A percentile compares a stretch with the other conserved stretches of the same genome.
Evolutionary conservation across 2,113 vertebrate species (phyloP).

Genomic region (Siphamia tubifer): DNA sequence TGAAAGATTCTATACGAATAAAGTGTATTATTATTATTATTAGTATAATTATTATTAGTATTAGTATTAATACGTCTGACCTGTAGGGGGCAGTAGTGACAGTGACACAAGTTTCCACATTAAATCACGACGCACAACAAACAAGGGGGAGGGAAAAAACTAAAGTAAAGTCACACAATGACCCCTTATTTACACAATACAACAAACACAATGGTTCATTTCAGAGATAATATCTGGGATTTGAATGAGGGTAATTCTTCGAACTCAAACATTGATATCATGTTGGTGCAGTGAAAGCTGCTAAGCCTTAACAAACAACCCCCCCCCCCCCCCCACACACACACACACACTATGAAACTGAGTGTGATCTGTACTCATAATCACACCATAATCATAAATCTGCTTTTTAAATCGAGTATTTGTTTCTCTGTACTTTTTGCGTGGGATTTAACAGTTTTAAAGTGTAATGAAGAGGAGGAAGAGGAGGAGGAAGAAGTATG

Average conservation of each 20-base stretch:
- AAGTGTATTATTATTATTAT: too few species aligned
- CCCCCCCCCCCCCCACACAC: background rate
- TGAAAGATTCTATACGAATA: too few species aligned
- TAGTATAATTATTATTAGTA: too few species aligned
- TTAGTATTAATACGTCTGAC: constrained; percentile 1
- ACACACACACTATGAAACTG: background rate
- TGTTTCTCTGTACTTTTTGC: constrained; percentile 15
- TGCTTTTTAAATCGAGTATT: constrained; percentile 12
- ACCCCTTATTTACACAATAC: constrained; percentile 42
- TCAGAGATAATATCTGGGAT: constrained; percentile 53
- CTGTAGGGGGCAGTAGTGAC: constrained; percentile 38
- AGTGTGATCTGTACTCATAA: background rate
- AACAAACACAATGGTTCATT: constrained; percentile 45
- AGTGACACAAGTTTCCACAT: constrained; percentile 8
- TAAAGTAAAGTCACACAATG: constrained; percentile 52
- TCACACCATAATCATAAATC: constrained; percentile 22
- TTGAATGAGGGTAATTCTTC: constrained; percentile 21
- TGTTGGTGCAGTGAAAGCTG: background rate
- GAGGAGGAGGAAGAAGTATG: constrained; percentile 22
- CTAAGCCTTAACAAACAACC: constrained; percentile 54
- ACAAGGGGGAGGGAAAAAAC: background rate
- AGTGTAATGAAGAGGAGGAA: constrained; percentile 4
- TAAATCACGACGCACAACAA: constrained; percentile 28
- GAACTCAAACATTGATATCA: constrained; percentile 17
- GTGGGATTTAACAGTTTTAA: constrained; percentile 12